Evolutionary conservation across 1,140 invertebrate genomes (phyloP).

Genomic region (Diuraphis noxia): DNA sequence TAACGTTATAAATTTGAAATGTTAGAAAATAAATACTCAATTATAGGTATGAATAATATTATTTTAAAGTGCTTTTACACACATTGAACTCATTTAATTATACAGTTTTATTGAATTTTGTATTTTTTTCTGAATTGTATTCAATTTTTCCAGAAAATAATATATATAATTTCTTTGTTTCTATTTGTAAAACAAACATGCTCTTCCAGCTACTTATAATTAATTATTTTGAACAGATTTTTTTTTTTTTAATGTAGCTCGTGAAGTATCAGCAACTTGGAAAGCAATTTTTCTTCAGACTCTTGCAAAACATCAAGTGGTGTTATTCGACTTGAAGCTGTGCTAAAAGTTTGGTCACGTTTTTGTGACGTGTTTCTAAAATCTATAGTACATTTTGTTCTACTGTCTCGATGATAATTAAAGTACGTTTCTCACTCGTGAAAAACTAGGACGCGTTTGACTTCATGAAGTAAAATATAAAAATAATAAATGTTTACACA

Average conservation of each 20-base stretch:
- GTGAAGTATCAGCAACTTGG: neutral
- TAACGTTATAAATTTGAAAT: too few species aligned
- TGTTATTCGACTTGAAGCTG: constrained; percentile 27
- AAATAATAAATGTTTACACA: neutral
- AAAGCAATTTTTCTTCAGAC: neutral
- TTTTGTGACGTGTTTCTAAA: constrained; percentile 19
- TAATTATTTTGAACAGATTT: constrained; percentile 15
- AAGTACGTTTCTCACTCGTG: neutral
- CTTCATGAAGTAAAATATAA: neutral
- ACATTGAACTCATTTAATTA: neutral
- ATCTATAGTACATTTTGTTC: neutral
- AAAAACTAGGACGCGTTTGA: neutral
- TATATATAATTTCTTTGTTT: neutral
- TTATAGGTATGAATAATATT: neutral
- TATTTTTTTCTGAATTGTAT: neutral
- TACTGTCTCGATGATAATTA: neutral
- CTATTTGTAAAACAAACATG: neutral
- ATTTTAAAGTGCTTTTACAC: neutral
- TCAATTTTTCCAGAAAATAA: neutral
- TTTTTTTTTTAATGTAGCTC: neutral
- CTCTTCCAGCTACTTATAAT: neutral
- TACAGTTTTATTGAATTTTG: neutral
- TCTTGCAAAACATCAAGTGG: constrained; percentile 22
- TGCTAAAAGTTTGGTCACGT: constrained; percentile 52
- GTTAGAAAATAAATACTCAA: too few species aligned